phyloP scores from a whole-genome alignment of 64 coral and sea anemone species.

The Stichodactyla helianthus region DNA sequence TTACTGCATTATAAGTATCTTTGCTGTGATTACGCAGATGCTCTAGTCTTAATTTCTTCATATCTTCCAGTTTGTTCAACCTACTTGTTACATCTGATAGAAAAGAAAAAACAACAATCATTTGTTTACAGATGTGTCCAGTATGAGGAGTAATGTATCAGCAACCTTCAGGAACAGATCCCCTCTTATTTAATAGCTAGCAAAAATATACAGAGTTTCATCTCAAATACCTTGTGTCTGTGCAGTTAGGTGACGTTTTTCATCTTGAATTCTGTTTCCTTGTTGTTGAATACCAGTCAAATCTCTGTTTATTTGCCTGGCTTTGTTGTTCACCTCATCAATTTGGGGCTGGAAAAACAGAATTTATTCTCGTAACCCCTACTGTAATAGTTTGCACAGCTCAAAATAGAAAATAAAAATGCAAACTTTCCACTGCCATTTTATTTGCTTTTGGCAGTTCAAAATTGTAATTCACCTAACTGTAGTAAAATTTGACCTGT shows the following conservation, averaged over 20 bases:
- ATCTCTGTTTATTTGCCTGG: slow-evolving; percentile 62
- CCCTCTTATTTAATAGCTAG: too few species aligned
- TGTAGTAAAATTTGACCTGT: too few species aligned
- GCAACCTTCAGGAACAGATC: too few species aligned
- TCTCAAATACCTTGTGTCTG: slow-evolving; percentile 58
- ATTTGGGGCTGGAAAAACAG: slow-evolving; percentile 59
- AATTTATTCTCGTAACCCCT: background rate
- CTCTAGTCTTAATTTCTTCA: slow-evolving; percentile 82
- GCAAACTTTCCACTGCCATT: too few species aligned
- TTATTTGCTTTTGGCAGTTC: too few species aligned
- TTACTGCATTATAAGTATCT: slow-evolving; percentile 96
- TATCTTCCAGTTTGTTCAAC: slow-evolving; percentile 83
- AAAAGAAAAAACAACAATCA: background rate
- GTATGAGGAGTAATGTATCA: too few species aligned
- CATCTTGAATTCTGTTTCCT: slow-evolving; percentile 54
- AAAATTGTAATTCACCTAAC: too few species aligned
- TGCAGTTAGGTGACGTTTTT: slow-evolving; percentile 38
- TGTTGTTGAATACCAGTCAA: slow-evolving; percentile 71
- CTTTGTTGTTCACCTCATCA: slow-evolving; percentile 65
- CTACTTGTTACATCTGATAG: slow-evolving; percentile 61
- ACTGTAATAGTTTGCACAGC: background rate
- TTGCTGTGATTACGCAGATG: slow-evolving; percentile 49
- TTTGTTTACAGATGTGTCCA: background rate
- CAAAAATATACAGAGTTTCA: background rate
- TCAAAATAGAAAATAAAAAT: too few species aligned